phyloP scores from a whole-genome alignment of 1,140 invertebrate species.

The Drosophila fuyamai region DNA sequence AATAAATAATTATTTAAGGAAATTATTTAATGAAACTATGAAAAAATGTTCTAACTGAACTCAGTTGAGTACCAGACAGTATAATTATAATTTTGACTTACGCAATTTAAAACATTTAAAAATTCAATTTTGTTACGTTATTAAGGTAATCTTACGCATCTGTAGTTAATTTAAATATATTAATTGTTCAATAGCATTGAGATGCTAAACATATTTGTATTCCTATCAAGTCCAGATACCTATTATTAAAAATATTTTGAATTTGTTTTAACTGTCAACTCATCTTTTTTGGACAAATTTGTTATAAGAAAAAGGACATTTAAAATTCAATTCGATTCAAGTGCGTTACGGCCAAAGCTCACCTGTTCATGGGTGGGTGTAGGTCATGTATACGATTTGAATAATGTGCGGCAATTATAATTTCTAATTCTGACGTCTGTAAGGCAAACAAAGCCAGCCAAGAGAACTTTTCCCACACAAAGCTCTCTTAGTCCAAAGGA shows the following conservation, averaged over 20 bases:
- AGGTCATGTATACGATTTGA: conserved; percentile 77
- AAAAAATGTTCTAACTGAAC: too few species aligned
- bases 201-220: too few species aligned
- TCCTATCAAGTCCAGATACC: too few species aligned
- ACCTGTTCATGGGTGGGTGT: conserved; percentile 48
- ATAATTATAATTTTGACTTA: too few species aligned
- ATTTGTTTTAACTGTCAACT: too few species aligned
- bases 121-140: too few species aligned
- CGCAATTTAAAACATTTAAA: too few species aligned
- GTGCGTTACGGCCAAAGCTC: conserved; percentile 51
- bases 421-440: conserved; percentile 82
- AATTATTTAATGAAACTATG: too few species aligned
- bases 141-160: too few species aligned
- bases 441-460: conserved; percentile 50
- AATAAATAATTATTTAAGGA: not conserved
- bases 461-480: conserved; percentile 29
- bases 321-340: conserved; percentile 70
- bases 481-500: conserved; percentile 53
- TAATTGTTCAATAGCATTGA: too few species aligned
- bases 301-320: conserved; percentile 46
- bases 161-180: too few species aligned
- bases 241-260: too few species aligned
- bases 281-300: not conserved
- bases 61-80: not conserved
- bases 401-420: conserved; percentile 81